These are phyloP conservation scores for Mustela lutreola DNA, from an alignment of 2,113 vertebrate genomes.

Conservation along the genomic window DNA sequence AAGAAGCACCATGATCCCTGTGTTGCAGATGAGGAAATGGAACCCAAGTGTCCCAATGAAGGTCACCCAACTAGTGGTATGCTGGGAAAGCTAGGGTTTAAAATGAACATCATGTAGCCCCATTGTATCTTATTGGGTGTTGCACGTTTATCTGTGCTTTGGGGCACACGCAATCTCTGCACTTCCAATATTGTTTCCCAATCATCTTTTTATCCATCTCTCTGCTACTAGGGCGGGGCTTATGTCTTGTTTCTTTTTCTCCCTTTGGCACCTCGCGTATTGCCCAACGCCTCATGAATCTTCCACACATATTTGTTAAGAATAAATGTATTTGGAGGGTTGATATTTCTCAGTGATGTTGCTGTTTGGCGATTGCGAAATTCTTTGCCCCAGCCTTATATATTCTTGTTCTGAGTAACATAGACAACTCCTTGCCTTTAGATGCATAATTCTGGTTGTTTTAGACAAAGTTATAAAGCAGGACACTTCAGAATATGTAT, in stretches of 20 bases:
- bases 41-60: background rate
- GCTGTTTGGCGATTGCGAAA: background rate
- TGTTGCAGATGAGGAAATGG: background rate
- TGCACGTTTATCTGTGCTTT: background rate
- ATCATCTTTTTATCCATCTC: background rate
- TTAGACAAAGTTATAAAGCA: background rate
- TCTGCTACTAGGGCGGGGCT: background rate
- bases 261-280: background rate
- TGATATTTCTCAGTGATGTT: background rate
- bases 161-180: background rate
- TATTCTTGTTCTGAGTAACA: background rate
- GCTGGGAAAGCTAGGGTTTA: background rate
- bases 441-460: background rate
- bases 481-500: background rate
- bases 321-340: too few species aligned
- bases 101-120: background rate
- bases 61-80: background rate
- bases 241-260: background rate
- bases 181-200: background rate
- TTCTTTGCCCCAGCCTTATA: background rate
- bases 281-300: fast-evolving
- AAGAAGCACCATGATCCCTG: background rate
- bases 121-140: background rate
- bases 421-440: background rate
- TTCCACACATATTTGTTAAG: background rate